Evolutionary conservation across 1,140 invertebrate species (phyloP).

Genomic region (Cydia splendana): DNA sequence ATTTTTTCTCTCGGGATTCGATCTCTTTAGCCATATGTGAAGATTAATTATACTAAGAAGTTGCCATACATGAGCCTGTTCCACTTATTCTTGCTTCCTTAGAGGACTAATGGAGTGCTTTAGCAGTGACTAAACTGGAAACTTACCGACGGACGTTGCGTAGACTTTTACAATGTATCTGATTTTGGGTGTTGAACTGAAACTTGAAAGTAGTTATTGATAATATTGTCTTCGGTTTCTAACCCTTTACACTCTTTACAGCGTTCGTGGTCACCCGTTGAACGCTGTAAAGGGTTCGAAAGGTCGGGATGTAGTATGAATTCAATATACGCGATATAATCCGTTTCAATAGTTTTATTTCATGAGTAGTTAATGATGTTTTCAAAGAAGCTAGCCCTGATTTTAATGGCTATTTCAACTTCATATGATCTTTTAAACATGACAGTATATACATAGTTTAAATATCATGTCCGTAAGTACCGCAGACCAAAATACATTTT

Average conservation of each 20-base stretch:
- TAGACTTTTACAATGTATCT: background rate
- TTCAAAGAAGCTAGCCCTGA: background rate
- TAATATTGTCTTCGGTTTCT: too few species aligned
- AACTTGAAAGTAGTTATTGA: too few species aligned
- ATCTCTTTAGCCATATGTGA: conserved; percentile 25
- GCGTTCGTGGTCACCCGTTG: too few species aligned
- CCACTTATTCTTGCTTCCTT: conserved; percentile 19
- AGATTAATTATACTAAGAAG: conserved; percentile 19
- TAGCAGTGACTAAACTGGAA: conserved; percentile 3
- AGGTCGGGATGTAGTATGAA: too few species aligned
- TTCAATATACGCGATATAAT: too few species aligned
- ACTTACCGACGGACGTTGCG: background rate
- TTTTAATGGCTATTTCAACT: background rate
- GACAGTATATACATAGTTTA: background rate
- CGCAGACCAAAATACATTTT: background rate
- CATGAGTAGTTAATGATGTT: too few species aligned
- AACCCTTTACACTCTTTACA: too few species aligned
- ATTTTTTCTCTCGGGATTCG: conserved; percentile 23
- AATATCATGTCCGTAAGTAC: background rate
- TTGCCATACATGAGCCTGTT: conserved; percentile 13
- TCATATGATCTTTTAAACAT: background rate
- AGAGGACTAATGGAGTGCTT: background rate
- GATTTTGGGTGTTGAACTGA: too few species aligned
- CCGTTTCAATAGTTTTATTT: too few species aligned
- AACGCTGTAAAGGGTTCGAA: too few species aligned